Evolutionary conservation across 23 tunicate species (phyloP), one percentile per base, ranked within the genome.

Genomic region (Ascidia mentula): DNA sequence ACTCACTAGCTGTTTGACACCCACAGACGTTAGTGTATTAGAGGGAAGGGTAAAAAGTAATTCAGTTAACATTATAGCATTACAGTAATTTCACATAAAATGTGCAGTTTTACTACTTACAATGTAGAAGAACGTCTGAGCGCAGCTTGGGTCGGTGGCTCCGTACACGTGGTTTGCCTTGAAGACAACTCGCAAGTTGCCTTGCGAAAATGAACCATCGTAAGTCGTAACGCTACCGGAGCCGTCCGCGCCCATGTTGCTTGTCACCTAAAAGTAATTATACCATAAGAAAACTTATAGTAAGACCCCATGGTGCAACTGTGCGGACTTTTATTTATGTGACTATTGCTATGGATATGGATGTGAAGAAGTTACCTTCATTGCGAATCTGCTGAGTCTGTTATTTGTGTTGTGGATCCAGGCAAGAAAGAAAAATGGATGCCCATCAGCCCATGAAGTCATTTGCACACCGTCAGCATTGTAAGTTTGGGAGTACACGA

Each of bases 181-280:
- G 81, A n/a, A 77, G 4, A 8, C 18, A 26, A 40, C 38, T 12
- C 33, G 13, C 78, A 74, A 32, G 12, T 45, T 36, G 17, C 38
- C 69, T 22, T 12, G 31, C 8, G 24, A n/a, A 1, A 77, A 18
- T 2, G 34, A 22, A 22, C 69, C 81, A 15, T 40, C 15, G 13
- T 13, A 13, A 18, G 81, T 77, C 17, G 69, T 32, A 33, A 77
- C 81, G 69, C 38, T 40, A 1, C 81, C 81, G 22, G 24, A 42
- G 13, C 81, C 81, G 31, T 77, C 81, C 31, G 81, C 81, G 1
- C 81, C 81, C 38, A 77, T 31, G 81, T 77, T 46, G 81, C 81
- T 77, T 77, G 81, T 45, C 30, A 45, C 81, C 74, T 70, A 18
- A 20, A 9, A 53, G 24, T 1, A 53, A 53, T 20, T 9, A 5